Base-by-base conservation (phyloP, 2,113 vertebrate species). In the Strix aluco region DNA sequence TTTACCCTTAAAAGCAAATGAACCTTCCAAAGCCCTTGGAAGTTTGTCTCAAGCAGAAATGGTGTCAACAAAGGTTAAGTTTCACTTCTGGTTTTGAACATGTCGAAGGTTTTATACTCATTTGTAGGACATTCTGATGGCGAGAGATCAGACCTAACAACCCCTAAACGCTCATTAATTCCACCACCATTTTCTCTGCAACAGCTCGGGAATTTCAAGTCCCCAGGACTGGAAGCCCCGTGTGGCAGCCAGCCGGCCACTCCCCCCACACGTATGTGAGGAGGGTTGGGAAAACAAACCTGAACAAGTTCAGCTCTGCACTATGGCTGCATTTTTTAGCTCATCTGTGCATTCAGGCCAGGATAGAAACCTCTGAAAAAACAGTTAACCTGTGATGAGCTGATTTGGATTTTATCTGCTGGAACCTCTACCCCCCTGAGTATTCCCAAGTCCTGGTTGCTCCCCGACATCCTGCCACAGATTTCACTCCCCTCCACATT, bases 291-390 rank as follows among this genome's bases (percentile, higher is more conserved):
- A 72, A 82, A 82, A 65, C 62, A 36, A 80, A 72, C 47, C 23
- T 2, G 6, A 59, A 22, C 55, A 26, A 71, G 65, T 61, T 15
- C 23, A 57, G 21, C 71, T 79, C 62, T 55, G 57, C 55, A 2
- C 34, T 23, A 3, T 0, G 10, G 18, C 0, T 2, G 0, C 2
- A 4, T 4, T 27, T 58, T 86, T 75, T 5, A 66, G 21, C 55
- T 19, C 47, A 71, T 49, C 36, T 21, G 29, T 1, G 0, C 10
- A 9, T 7, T 40, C 32, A 86, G 57, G 23, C 15, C 70, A 61
- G 36, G 32, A 8, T 19, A 70, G 8, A 58, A 74, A 83, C 13
- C 61, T 71, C 30, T 34, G 23, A n/a, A 34, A 46, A 57, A 16
- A 15, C 2, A 20, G 7, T 21, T 74, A 18, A 85, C 26, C 49